Evolutionary conservation across 2,797 vertebrate genomes (phyloP).

Genomic region (Hippopotamyrus pictus): DNA sequence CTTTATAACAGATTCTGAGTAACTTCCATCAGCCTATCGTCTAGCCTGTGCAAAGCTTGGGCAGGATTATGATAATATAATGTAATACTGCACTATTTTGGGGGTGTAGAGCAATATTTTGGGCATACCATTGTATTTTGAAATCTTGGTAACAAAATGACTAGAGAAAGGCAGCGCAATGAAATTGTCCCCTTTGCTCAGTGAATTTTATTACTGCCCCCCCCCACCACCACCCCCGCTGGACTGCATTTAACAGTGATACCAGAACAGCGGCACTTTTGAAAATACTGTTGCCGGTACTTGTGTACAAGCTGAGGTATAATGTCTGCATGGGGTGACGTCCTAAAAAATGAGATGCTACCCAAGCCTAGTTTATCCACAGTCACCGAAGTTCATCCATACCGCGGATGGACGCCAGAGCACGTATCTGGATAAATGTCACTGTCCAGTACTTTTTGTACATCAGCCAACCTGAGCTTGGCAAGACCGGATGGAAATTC

Average conservation of each 20-base stretch:
- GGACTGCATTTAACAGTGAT: background rate
- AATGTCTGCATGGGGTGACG: background rate
- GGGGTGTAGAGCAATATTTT: background rate
- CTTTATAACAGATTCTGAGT: background rate
- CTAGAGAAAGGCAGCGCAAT: background rate
- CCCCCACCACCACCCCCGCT: background rate
- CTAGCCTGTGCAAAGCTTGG: background rate
- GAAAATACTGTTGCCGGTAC: background rate
- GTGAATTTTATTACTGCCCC: background rate
- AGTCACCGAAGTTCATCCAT: background rate
- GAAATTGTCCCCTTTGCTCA: background rate
- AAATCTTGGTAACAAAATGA: background rate
- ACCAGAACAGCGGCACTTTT: background rate
- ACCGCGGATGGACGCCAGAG: background rate
- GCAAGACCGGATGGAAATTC: background rate
- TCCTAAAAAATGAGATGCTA: background rate
- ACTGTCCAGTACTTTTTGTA: background rate
- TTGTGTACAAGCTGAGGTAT: background rate
- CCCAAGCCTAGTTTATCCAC: background rate
- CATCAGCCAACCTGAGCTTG: background rate
- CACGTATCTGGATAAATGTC: background rate
- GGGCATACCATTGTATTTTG: background rate
- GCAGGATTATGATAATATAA: background rate
- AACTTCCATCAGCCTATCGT: background rate
- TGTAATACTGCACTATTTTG: too few relatives aligned